A percentile compares a stretch with the other conserved stretches of the same genome.
Conservation (phyloP, 2,113 vertebrate genomes). For the Anser brachyrhynchus region DNA sequence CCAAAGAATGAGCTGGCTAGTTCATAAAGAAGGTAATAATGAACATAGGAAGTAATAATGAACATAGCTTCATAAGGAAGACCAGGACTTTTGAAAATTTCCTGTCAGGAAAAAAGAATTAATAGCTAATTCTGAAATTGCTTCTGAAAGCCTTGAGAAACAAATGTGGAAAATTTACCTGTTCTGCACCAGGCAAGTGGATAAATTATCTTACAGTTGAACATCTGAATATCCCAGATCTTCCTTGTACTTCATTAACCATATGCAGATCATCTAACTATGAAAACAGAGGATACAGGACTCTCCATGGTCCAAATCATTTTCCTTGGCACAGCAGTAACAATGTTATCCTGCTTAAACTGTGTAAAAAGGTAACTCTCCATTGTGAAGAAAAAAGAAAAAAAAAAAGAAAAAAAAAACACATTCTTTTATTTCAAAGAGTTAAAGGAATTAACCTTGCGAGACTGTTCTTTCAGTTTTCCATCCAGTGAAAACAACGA, state of each 20-base stretch:
- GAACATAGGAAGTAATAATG: not conserved
- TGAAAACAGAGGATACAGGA: not conserved
- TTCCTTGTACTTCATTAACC: not conserved
- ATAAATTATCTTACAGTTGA: not conserved
- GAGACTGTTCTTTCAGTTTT: not conserved
- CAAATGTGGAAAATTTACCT: not conserved
- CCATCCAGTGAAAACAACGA: not conserved
- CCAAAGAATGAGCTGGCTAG: not conserved
- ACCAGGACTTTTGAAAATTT: not conserved
- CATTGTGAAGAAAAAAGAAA: not conserved
- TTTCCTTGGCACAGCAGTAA: not conserved
- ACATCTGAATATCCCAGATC: not conserved
- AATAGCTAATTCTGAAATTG: not conserved
- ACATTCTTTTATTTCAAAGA: not conserved
- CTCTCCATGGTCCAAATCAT: not conserved
- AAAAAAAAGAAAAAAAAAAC: fast-evolving
- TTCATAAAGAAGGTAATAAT: not conserved
- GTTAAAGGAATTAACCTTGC: not conserved
- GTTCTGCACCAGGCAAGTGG: not conserved
- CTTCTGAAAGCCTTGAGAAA: not conserved
- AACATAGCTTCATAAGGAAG: not conserved
- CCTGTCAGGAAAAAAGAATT: not conserved
- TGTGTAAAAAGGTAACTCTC: not conserved
- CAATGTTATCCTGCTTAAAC: not conserved
- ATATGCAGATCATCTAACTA: not conserved